Evolutionary conservation across 2,888 invertebrate species (phyloP).

Genomic region (Nomada ruficornis): DNA sequence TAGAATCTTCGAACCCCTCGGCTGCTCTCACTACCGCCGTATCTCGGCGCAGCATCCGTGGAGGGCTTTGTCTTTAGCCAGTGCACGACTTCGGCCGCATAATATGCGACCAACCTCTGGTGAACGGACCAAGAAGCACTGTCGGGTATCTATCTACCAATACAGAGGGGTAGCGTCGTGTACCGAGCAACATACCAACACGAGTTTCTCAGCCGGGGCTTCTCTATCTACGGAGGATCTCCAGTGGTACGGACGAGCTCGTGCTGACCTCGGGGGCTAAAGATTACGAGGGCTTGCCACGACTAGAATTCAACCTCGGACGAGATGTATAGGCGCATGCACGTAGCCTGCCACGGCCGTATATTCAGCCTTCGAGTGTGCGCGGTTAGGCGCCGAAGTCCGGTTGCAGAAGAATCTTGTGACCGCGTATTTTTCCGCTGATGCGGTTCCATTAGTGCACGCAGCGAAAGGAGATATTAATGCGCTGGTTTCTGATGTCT

Average conservation of each 20-base stretch:
- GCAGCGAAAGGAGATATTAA: constrained; percentile 53
- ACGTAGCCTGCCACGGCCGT: constrained; percentile 16
- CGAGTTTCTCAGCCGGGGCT: constrained; percentile 71
- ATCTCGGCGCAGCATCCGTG: constrained; percentile 61
- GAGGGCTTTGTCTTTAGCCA: constrained; percentile 72
- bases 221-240: constrained; percentile 75
- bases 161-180: constrained; percentile 58
- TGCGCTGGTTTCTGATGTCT: constrained; percentile 23
- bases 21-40: constrained; percentile 37
- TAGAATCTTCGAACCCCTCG: constrained; percentile 45
- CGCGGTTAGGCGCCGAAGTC: constrained; percentile 59
- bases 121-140: constrained; percentile 48
- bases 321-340: constrained; percentile 56
- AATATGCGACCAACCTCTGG: constrained; percentile 68
- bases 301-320: constrained; percentile 75
- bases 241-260: constrained; percentile 68
- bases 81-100: constrained; percentile 72
- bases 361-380: constrained; percentile 45
- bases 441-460: constrained; percentile 52
- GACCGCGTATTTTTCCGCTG: constrained; percentile 63
- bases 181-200: constrained; percentile 65
- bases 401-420: constrained; percentile 65
- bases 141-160: constrained; percentile 63
- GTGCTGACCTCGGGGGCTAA: constrained; percentile 81
- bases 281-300: constrained; percentile 80